Conservation (phyloP, 1,140 invertebrate species). For the Scaptomyza pallida region DNA sequence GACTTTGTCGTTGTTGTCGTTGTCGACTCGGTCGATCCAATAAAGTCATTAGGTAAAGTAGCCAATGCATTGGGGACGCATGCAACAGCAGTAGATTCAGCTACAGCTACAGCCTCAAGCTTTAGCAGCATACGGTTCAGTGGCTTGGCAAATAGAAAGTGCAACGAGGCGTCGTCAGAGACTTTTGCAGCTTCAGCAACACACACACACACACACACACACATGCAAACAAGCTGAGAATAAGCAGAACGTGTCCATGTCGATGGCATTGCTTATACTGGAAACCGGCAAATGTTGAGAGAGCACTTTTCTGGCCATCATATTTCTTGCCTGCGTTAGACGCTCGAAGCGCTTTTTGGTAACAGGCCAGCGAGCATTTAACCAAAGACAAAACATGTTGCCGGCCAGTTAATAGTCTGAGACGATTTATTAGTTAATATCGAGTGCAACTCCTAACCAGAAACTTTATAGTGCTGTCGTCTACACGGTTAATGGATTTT, state of each 20-base stretch:
- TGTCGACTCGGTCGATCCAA: conserved; percentile 60
- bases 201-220: neutral
- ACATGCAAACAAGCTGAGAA: conserved; percentile 8
- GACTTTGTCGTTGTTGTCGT: conserved; percentile 8
- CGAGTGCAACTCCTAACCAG: neutral
- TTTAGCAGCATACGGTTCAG: conserved; percentile 50
- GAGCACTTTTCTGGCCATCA: conserved; percentile 52
- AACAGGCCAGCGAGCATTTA: conserved; percentile 10
- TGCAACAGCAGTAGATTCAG: conserved; percentile 1
- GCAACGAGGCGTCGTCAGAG: conserved; percentile 50
- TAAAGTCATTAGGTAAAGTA: conserved; percentile 81
- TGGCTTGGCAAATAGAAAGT: conserved; percentile 77
- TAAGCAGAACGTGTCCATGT: conserved; percentile 40
- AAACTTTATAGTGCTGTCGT: neutral
- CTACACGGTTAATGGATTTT: neutral
- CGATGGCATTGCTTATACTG: conserved; percentile 22
- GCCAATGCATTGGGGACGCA: conserved; percentile 61
- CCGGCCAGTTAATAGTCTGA: neutral
- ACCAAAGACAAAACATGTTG: neutral
- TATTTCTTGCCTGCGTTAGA: conserved; percentile 53
- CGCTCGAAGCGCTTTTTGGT: conserved; percentile 37
- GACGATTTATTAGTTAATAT: conserved; percentile 17
- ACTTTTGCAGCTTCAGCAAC: conserved; percentile 18
- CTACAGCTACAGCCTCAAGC: conserved; percentile 19
- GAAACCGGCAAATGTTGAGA: neutral